phyloP scores from a whole-genome alignment of 2,797 vertebrate species.

The Diplodus sargus region DNA sequence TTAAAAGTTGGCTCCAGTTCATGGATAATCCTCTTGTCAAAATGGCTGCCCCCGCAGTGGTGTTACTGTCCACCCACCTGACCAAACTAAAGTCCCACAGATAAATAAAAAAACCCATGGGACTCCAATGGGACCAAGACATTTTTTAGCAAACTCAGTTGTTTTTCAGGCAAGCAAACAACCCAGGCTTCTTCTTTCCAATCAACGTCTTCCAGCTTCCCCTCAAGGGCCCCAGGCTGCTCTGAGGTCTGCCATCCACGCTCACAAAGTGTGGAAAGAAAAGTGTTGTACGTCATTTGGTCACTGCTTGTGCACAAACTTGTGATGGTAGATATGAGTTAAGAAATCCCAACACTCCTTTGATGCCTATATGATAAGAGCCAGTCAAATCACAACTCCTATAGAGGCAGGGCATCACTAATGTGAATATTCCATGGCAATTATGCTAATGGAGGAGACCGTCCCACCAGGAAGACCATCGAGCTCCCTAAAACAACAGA shows the following conservation, averaged over 20 bases:
- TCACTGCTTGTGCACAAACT: no score
- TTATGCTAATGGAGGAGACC: no score
- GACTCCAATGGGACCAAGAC: not conserved
- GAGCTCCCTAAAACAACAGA: no score
- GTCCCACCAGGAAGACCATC: no score
- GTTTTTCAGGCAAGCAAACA: not conserved
- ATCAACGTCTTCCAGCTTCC: not conserved
- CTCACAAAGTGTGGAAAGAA: not conserved
- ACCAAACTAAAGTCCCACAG: conserved; percentile 47
- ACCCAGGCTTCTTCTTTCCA: not conserved
- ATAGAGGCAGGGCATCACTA: not conserved
- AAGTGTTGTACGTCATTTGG: no score
- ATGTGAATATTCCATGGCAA: not conserved
- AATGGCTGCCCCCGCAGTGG: conserved; percentile 47
- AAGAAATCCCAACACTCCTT: not conserved
- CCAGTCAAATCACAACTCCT: not conserved
- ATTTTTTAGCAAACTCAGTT: conserved; percentile 1
- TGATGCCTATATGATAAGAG: not conserved
- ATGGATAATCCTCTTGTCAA: conserved; percentile 76
- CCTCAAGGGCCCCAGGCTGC: not conserved
- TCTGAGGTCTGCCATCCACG: not conserved
- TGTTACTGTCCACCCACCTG: conserved; percentile 57
- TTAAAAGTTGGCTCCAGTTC: conserved; percentile 70
- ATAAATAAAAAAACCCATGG: conserved; percentile 6
- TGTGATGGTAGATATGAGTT: no score